These are phyloP conservation scores for Platorchestia sp. DNA, from an alignment of 1,140 invertebrate genomes.

Conservation along the genomic window DNA sequence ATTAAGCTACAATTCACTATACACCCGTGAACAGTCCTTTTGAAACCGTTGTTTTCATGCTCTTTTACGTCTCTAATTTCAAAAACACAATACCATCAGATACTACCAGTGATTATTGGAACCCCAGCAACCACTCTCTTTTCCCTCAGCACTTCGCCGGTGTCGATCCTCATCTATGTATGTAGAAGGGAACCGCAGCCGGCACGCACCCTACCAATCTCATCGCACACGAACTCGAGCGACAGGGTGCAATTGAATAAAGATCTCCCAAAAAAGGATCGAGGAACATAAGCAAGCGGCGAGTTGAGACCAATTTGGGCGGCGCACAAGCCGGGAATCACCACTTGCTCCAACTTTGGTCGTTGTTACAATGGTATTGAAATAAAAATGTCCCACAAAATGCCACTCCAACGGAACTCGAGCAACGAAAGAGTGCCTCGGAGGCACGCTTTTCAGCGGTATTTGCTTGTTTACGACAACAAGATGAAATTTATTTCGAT, in stretches of 20 bases:
- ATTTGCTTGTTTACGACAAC: neutral
- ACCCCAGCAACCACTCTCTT: no score
- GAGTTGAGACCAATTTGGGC: neutral
- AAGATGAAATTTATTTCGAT: neutral
- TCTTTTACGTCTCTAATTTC: no score
- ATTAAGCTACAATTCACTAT: no score
- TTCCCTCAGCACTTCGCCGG: no score
- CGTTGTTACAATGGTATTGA: neutral
- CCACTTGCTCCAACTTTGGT: slow-evolving; percentile 16
- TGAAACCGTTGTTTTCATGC: no score
- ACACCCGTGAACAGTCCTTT: no score
- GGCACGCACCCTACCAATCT: neutral
- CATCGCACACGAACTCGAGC: neutral
- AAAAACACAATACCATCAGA: no score
- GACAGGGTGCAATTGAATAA: neutral
- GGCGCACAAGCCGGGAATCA: slow-evolving; percentile 13
- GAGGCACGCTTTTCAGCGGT: neutral
- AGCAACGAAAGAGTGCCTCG: neutral
- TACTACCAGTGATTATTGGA: no score
- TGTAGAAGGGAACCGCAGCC: no score
- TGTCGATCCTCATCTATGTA: no score
- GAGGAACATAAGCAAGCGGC: slow-evolving; percentile 1
- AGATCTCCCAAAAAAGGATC: neutral
- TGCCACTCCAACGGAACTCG: neutral
- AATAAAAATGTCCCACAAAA: neutral